phyloP scores from a whole-genome alignment of 2,113 vertebrate species.

The Collichthys lucidus region DNA sequence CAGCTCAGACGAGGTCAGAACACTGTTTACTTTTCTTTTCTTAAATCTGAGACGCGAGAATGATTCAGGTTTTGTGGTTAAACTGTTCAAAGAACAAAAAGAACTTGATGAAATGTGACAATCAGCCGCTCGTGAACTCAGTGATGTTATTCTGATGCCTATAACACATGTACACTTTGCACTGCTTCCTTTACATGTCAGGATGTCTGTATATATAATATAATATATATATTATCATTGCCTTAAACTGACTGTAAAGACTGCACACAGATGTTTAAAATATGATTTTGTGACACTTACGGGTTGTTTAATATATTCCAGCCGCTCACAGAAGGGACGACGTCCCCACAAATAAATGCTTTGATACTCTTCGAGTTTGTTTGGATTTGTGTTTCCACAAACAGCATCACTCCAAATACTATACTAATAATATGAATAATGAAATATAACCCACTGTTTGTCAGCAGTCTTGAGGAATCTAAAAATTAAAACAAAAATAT shows the following conservation, averaged over 20 bases:
- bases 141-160: not conserved
- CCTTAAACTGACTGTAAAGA: constrained; percentile 48
- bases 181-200: constrained; percentile 52
- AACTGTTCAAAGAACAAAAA: too few species aligned
- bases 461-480: not conserved
- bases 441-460: not conserved
- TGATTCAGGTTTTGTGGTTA: too few species aligned
- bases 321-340: not conserved
- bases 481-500: not conserved
- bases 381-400: not conserved
- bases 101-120: too few species aligned
- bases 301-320: constrained; percentile 29
- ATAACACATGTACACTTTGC: constrained; percentile 43
- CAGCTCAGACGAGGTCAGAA: too few species aligned
- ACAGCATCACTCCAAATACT: too few species aligned
- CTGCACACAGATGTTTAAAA: constrained; percentile 45
- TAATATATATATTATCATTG: not conserved
- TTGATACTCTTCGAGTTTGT: constrained; percentile 1
- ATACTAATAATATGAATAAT: too few species aligned
- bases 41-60: too few species aligned
- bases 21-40: too few species aligned
- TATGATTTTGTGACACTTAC: constrained; percentile 9
- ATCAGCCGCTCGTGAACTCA: not conserved
- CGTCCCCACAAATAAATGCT: constrained; percentile 47
- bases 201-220: constrained; percentile 14